Conservation (phyloP, 2,797 vertebrate genomes). For the Poecilia gillii region DNA sequence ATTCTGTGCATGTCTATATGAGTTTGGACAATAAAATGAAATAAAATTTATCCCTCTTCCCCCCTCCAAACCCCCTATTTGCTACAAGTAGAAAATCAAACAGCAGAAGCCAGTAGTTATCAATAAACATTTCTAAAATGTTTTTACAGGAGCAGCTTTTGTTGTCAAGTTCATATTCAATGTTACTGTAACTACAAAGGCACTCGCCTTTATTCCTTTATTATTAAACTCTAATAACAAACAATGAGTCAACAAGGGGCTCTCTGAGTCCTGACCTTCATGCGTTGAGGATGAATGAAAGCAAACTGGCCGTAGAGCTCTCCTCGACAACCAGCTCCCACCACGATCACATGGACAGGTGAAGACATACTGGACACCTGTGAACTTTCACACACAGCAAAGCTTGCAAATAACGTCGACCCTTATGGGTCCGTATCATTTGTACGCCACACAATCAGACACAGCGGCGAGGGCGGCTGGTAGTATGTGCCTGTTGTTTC, state of each 20-base stretch:
- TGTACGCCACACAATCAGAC: not conserved
- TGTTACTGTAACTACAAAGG: not conserved
- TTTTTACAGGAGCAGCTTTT: not conserved
- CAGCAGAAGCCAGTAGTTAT: not conserved
- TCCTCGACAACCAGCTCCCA: slow-evolving; percentile 83
- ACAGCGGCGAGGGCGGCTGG: not conserved
- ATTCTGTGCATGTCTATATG: not conserved
- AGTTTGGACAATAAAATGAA: not conserved
- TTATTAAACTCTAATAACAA: not conserved
- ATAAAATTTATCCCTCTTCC: not conserved
- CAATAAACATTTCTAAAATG: not conserved
- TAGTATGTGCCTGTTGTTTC: not conserved
- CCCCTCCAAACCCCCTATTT: not conserved
- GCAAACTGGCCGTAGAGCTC: slow-evolving; percentile 78
- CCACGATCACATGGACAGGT: slow-evolving; percentile 79
- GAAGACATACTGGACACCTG: slow-evolving; percentile 70
- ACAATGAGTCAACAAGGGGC: too few relatives aligned
- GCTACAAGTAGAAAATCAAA: not conserved
- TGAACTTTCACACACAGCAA: slow-evolving; percentile 39
- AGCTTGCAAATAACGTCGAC: not conserved
- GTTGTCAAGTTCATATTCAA: not conserved
- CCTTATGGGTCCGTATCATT: not conserved
- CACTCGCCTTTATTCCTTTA: not conserved
- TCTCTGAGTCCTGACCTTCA: slow-evolving; percentile 69
- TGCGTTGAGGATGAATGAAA: slow-evolving; percentile 75